Percentiles rank a stretch among this genome's conserved stretches.
phyloP scores from a whole-genome alignment of 2,797 vertebrate species.

The Jordanella pulchra region DNA sequence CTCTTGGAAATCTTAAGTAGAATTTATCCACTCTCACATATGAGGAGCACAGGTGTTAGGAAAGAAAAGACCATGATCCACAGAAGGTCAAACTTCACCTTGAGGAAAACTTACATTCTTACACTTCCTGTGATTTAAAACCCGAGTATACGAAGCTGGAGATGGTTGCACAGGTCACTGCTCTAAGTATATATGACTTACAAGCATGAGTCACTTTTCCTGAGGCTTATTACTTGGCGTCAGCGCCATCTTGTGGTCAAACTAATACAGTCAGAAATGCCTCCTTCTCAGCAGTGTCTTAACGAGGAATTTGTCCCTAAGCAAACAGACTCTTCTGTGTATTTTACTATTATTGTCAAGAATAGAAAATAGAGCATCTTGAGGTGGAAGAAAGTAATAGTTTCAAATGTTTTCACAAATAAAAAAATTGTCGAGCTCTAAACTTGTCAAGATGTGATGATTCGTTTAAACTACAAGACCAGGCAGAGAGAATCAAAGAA shows the following conservation, averaged over 20 bases:
- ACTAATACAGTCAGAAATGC: not conserved
- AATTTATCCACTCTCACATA: conserved; percentile 8
- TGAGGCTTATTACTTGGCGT: conserved; percentile 22
- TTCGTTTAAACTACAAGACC: no score
- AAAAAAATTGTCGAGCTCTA: not conserved
- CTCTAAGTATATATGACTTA: conserved; percentile 34
- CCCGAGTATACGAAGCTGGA: not conserved
- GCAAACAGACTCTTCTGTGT: not conserved
- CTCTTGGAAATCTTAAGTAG: conserved; percentile 15
- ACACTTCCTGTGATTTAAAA: not conserved
- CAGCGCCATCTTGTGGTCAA: conserved; percentile 69
- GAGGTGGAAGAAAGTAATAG: not conserved
- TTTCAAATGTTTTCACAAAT: not conserved
- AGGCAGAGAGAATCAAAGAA: not conserved
- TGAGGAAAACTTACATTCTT: not conserved
- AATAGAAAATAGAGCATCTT: not conserved
- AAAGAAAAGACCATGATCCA: conserved; percentile 4
- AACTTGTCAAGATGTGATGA: not conserved
- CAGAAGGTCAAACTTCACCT: conserved; percentile 5
- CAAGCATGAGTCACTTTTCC: not conserved
- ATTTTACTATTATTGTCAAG: not conserved
- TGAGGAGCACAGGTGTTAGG: conserved; percentile 7
- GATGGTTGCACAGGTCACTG: conserved; percentile 28
- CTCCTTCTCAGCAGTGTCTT: not conserved
- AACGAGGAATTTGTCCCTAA: not conserved